phyloP scores from a whole-genome alignment of 2,888 invertebrate species.

The Ectemnius cavifrons region DNA sequence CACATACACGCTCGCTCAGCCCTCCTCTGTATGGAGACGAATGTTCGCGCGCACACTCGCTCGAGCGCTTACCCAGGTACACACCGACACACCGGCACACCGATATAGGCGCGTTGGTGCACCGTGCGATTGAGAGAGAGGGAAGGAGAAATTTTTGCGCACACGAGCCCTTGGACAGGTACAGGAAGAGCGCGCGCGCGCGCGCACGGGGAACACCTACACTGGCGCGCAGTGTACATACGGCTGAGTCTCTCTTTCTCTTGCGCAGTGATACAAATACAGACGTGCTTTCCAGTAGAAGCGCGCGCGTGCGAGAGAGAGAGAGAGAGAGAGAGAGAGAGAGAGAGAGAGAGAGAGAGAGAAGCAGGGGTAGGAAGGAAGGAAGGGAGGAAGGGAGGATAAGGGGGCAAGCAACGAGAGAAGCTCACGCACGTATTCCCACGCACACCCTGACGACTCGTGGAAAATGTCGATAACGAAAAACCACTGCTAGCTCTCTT shows the following conservation, averaged over 20 bases:
- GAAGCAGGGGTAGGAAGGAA: neutral
- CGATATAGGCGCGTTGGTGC: neutral
- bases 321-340: conserved; percentile 17
- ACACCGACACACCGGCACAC: conserved; percentile 28
- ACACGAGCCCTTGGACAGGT: conserved; percentile 8
- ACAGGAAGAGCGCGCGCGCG: too few relatives aligned
- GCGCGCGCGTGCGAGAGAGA: neutral
- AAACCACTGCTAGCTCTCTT: conserved; percentile 69
- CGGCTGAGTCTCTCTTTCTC: neutral
- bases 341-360: conserved; percentile 16
- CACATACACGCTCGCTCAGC: too few relatives aligned
- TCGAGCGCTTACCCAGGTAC: conserved; percentile 32
- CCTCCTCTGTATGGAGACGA: conserved; percentile 23
- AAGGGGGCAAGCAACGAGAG: conserved; percentile 53
- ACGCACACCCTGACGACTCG: conserved; percentile 56
- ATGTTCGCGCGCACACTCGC: conserved; percentile 39
- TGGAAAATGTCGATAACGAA: conserved; percentile 78
- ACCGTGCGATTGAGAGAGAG: too few relatives aligned
- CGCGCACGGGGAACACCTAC: neutral
- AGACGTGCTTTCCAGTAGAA: too few relatives aligned
- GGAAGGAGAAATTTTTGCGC: neutral
- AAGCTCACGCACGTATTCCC: conserved; percentile 54
- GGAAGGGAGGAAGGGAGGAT: conserved; percentile 38
- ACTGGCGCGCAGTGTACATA: conserved; percentile 40
- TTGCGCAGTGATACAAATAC: too few relatives aligned